Percentiles rank a stretch among this genome's conserved stretches.
These are phyloP conservation scores for Timandra comae DNA, from an alignment of 2,888 invertebrate species.

Conservation along the genomic window DNA sequence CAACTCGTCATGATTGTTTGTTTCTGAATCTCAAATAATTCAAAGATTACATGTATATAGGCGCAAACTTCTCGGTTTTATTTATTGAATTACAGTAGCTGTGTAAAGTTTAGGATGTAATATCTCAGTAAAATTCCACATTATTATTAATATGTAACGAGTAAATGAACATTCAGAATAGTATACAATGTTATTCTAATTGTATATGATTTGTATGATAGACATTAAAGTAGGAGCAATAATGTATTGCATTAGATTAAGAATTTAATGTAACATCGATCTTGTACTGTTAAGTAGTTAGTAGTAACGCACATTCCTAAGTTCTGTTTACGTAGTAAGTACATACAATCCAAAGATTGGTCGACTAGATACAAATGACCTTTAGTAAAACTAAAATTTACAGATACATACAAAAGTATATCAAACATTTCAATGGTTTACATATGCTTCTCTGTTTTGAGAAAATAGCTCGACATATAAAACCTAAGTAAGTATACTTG, in stretches of 20 bases:
- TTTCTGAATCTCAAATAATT: constrained; percentile 59
- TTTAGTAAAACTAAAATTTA: no score
- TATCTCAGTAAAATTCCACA: constrained; percentile 50
- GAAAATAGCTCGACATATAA: no score
- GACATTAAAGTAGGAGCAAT: constrained; percentile 30
- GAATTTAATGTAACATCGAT: constrained; percentile 20
- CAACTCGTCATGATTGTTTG: constrained; percentile 41
- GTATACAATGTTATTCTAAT: constrained; percentile 55
- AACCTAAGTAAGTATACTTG: no score
- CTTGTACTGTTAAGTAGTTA: constrained; percentile 12
- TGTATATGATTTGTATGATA: constrained; percentile 47
- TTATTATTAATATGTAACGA: constrained; percentile 33
- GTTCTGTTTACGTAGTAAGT: constrained; percentile 38
- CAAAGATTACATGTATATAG: constrained; percentile 49
- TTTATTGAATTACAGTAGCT: constrained; percentile 46
- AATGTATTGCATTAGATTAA: constrained; percentile 40
- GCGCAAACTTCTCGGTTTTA: constrained; percentile 46
- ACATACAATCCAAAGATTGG: constrained; percentile 65
- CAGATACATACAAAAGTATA: no score
- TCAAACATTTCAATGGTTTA: no score
- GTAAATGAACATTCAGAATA: constrained; percentile 40
- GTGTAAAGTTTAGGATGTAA: constrained; percentile 38
- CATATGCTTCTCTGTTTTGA: no score
- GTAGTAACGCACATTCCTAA: constrained; percentile 57
- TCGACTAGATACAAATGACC: constrained; percentile 38